Evolutionary conservation across 2,113 vertebrate species (phyloP), one percentile per base, ranked within the genome.

Genomic region (Bambusicola thoracicus): DNA sequence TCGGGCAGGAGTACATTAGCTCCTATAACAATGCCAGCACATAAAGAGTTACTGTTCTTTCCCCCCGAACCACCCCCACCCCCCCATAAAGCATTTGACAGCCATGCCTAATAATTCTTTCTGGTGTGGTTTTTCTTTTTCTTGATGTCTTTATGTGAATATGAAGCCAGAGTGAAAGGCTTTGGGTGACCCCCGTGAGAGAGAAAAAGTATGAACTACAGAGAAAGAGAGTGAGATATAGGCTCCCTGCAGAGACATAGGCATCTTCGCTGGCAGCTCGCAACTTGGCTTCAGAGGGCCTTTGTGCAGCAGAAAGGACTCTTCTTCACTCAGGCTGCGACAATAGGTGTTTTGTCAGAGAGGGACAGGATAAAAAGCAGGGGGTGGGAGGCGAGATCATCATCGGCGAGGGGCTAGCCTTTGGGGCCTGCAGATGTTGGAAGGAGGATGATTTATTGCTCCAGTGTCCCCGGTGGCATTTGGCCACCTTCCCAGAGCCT

Each of bases 81-180:
- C 49, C 51, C 94, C 95, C 95, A 97, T 96, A 98, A 98, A 99
- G 98, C 98, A 94, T 96, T 97, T 99, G 99, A 99, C 99, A 99
- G 98, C 98, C 99, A 98, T 99, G 99, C 98, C 99, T 98, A 99
- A 99, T 99, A 99, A 99, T 98, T 99, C 99, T 99, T 99, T 99
- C 98, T 98, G 98, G 98, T 97, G 98, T 96, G 94, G 97, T 97
- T 98, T 98, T 98, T 97, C 87, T 97, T 98, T 98, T 98, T 98
- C 98, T 99, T 99, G 99, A 99, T 98, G 99, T 99, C 99, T 99
- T 99, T 99, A 99, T 99, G 98, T 97, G 96, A 97, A 98, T 98
- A 98, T 98, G 98, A 98, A 98, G 98, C 98, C 97, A 17, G 95
- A 97, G 97, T 99, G 99, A 99, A 99, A 99, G 98, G 98, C 98